Conservation (phyloP, 2,797 vertebrate species). For the Phrynocephalus forsythii region DNA sequence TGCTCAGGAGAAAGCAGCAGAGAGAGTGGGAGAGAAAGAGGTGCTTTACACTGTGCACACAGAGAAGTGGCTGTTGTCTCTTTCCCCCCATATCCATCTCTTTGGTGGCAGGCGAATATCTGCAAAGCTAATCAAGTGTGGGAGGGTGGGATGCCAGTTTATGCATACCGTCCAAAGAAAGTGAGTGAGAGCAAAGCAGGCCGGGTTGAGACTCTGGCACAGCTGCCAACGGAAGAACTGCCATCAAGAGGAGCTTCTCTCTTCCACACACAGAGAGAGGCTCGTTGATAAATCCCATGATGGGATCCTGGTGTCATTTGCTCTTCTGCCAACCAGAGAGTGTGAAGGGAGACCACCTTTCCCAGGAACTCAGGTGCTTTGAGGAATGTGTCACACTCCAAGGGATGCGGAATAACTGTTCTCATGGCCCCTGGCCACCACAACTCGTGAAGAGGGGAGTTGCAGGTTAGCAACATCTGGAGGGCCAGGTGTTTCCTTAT, state of each 20-base stretch:
- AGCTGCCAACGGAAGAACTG: constrained; percentile 46
- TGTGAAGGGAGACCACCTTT: background rate
- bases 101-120: constrained; percentile 4
- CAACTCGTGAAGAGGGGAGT: background rate
- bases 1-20: background rate
- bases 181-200: background rate
- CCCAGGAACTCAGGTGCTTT: background rate
- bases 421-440: background rate
- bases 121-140: constrained; percentile 36
- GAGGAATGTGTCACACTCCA: background rate
- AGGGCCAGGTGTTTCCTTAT: background rate
- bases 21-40: background rate
- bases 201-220: constrained; percentile 38
- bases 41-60: too few species aligned
- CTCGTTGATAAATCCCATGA: background rate
- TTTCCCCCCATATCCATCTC: background rate
- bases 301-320: background rate
- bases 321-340: background rate
- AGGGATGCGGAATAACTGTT: background rate
- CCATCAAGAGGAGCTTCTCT: background rate
- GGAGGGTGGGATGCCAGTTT: background rate
- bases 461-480: background rate
- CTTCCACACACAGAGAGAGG: background rate
- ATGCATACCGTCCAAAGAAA: background rate
- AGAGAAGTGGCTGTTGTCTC: constrained; percentile 9